Evolutionary conservation across 2,888 invertebrate species (phyloP).

Genomic region (Phengaris arion): DNA sequence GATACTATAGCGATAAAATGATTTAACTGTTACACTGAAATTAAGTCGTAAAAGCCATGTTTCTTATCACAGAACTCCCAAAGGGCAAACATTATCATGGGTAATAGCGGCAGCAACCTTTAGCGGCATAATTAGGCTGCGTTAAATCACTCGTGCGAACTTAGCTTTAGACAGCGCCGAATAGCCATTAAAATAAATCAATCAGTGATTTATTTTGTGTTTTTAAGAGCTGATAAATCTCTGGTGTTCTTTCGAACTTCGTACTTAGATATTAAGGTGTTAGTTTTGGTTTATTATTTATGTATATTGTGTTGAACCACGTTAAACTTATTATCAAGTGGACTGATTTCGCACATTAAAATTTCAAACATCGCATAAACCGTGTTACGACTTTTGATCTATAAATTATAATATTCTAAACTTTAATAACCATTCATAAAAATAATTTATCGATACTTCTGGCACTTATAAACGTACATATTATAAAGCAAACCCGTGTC

Average conservation of each 20-base stretch:
- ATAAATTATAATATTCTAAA: constrained; percentile 1
- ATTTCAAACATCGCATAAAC: constrained; percentile 8
- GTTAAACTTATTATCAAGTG: background rate
- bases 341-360: constrained; percentile 1
- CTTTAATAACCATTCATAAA: constrained; percentile 13
- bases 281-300: no score
- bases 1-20: no score
- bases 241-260: no score
- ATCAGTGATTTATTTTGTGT: background rate
- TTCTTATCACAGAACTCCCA: background rate
- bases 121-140: constrained; percentile 7
- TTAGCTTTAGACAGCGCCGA: background rate
- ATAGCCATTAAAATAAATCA: background rate
- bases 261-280: no score
- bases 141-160: constrained; percentile 12
- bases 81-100: background rate
- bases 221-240: no score
- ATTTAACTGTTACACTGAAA: background rate
- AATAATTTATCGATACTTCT: constrained; percentile 6
- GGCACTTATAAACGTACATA: constrained; percentile 6
- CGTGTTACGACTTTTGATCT: constrained; percentile 11
- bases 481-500: background rate
- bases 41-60: background rate
- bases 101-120: background rate
- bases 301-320: background rate